Percentiles rank a stretch among this genome's conserved stretches.
phyloP scores from a whole-genome alignment of 2,888 invertebrate species.

The Encarsia formosa region DNA sequence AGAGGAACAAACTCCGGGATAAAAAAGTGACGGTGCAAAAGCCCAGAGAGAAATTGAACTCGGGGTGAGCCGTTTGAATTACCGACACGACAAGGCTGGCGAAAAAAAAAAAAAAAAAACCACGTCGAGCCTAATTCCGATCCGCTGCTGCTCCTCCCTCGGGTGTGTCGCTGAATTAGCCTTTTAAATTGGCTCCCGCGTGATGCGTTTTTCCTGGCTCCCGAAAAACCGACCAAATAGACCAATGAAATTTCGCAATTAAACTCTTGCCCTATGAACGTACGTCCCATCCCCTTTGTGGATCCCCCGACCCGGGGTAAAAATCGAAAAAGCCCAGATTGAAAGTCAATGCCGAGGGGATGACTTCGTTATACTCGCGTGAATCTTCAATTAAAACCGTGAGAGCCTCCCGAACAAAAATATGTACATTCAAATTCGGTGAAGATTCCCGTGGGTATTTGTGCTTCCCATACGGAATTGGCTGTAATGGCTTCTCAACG shows the following conservation, averaged over 20 bases:
- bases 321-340: constrained; percentile 27
- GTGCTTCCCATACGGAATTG: no score
- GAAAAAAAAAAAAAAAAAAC: constrained; percentile 26
- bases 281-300: not conserved
- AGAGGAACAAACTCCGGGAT: not conserved
- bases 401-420: no score
- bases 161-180: constrained; percentile 44
- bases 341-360: constrained; percentile 23
- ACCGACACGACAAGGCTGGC: constrained; percentile 32
- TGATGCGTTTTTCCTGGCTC: constrained; percentile 3
- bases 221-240: constrained; percentile 25
- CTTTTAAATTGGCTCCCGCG: constrained; percentile 49
- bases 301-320: constrained; percentile 6
- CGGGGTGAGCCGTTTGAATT: constrained; percentile 35
- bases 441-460: constrained; percentile 17
- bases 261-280: no score
- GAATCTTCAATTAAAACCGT: constrained; percentile 23
- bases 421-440: constrained; percentile 26
- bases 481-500: no score
- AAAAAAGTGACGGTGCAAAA: no score
- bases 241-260: constrained; percentile 26
- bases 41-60: not conserved
- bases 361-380: constrained; percentile 17
- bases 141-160: constrained; percentile 33
- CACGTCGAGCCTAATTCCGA: constrained; percentile 44